Evolutionary conservation across 2,113 vertebrate genomes (phyloP).

Genomic region (Fregata magnificens): DNA sequence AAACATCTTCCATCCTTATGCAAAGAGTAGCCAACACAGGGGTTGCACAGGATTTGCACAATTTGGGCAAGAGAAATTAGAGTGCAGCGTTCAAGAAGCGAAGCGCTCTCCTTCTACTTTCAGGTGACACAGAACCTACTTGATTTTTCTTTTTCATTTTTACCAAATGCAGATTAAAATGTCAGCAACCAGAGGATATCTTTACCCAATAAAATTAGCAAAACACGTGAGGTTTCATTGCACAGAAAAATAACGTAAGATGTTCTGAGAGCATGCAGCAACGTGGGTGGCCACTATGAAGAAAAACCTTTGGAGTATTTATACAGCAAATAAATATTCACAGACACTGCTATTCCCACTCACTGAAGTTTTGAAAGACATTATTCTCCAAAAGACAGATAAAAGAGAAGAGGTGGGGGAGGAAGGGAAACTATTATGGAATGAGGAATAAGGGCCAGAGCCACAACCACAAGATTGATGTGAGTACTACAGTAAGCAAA

Average conservation of each 20-base stretch:
- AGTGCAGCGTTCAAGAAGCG: neutral
- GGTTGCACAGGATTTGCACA: neutral
- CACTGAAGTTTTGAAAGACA: slow-evolving; percentile 50
- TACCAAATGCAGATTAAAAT: neutral
- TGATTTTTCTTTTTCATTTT: neutral
- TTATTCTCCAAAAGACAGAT: slow-evolving; percentile 57
- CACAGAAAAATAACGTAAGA: neutral
- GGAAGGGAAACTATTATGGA: slow-evolving; percentile 45
- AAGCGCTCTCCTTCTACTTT: neutral
- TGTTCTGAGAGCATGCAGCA: slow-evolving; percentile 35
- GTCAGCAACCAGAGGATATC: neutral
- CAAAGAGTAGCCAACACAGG: neutral
- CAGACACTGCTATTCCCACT: slow-evolving; percentile 51
- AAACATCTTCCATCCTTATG: neutral
- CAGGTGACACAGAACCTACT: neutral
- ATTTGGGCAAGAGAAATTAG: neutral
- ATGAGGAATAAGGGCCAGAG: slow-evolving; percentile 55
- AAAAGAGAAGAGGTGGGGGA: slow-evolving; percentile 43
- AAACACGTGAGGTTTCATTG: neutral
- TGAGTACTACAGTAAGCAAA: slow-evolving; percentile 58
- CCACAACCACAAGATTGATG: slow-evolving; percentile 54
- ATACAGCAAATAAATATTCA: slow-evolving; percentile 61
- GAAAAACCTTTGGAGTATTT: slow-evolving; percentile 49
- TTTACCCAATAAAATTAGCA: neutral
- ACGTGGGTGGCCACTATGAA: neutral